Percentiles rank a stretch among this genome's conserved stretches.
Conservation (phyloP, 2,888 invertebrate genomes). For the Philonicus albiceps region DNA sequence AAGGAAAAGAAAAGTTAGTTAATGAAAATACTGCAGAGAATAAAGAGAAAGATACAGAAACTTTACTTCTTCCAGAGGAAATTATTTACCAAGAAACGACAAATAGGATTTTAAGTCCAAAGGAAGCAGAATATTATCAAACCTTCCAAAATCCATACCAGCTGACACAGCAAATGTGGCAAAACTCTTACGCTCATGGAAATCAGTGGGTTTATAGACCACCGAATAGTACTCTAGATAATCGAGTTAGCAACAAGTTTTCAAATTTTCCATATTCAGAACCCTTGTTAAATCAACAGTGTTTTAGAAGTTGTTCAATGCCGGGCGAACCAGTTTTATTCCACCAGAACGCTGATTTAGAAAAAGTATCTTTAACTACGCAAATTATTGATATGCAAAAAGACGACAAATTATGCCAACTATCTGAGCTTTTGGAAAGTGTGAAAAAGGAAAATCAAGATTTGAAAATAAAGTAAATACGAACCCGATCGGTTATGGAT, state of each 20-base stretch:
- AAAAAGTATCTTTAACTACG: background rate
- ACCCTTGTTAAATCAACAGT: background rate
- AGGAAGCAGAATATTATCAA: background rate
- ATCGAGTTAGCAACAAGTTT: background rate
- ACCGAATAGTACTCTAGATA: background rate
- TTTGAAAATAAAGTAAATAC: background rate
- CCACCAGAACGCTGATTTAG: background rate
- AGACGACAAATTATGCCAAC: background rate
- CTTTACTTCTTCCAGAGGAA: background rate
- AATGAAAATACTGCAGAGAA: background rate
- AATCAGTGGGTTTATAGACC: background rate
- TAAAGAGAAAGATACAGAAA: background rate
- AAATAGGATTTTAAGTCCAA: background rate
- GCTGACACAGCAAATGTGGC: background rate
- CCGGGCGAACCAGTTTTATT: background rate
- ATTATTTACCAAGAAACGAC: background rate
- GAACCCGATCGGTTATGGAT: background rate
- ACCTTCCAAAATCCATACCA: background rate
- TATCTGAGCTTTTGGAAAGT: background rate
- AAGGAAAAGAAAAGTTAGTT: background rate
- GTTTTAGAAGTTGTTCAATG: background rate
- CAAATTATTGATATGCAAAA: background rate
- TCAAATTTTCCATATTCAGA: background rate
- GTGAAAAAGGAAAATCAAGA: background rate
- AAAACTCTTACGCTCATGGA: background rate